phyloP scores from a whole-genome alignment of 2,888 invertebrate species.

The Leptura quadrifasciata region DNA sequence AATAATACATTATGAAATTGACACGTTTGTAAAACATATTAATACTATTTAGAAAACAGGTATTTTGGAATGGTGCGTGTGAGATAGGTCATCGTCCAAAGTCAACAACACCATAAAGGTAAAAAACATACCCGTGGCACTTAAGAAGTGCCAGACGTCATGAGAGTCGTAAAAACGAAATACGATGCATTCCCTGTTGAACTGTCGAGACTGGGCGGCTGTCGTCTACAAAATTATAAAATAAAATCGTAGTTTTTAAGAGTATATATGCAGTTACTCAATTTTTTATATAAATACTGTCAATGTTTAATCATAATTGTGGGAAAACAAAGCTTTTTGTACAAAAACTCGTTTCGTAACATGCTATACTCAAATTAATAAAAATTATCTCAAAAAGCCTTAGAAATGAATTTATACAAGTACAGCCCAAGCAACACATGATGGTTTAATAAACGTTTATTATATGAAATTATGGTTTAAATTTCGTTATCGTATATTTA shows the following conservation, averaged over 20 bases:
- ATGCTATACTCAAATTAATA: too few relatives aligned
- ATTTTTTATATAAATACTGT: neutral
- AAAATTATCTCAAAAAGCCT: too few relatives aligned
- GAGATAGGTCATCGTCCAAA: slow-evolving; percentile 85
- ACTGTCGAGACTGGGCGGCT: slow-evolving; percentile 84
- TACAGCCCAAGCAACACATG: too few relatives aligned
- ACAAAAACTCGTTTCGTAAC: too few relatives aligned
- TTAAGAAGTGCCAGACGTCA: slow-evolving; percentile 90
- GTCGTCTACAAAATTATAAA: slow-evolving; percentile 74
- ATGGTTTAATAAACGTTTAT: too few relatives aligned
- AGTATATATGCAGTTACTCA: neutral
- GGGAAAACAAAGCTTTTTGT: too few relatives aligned
- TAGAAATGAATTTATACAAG: too few relatives aligned
- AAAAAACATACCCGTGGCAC: slow-evolving; percentile 86
- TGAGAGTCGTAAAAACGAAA: slow-evolving; percentile 87
- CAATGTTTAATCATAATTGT: too few relatives aligned
- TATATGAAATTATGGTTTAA: too few relatives aligned
- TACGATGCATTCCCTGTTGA: slow-evolving; percentile 83
- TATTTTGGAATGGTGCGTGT: slow-evolving; percentile 81
- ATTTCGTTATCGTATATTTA: too few relatives aligned
- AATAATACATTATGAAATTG: slow-evolving; percentile 1
- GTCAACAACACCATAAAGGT: slow-evolving; percentile 89
- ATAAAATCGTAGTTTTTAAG: slow-evolving; percentile 7
- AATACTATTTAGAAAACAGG: slow-evolving; percentile 80
- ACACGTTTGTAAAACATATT: neutral